Base-by-base conservation (phyloP, 2,113 vertebrate species). In the Benitochromis conjunctus region DNA sequence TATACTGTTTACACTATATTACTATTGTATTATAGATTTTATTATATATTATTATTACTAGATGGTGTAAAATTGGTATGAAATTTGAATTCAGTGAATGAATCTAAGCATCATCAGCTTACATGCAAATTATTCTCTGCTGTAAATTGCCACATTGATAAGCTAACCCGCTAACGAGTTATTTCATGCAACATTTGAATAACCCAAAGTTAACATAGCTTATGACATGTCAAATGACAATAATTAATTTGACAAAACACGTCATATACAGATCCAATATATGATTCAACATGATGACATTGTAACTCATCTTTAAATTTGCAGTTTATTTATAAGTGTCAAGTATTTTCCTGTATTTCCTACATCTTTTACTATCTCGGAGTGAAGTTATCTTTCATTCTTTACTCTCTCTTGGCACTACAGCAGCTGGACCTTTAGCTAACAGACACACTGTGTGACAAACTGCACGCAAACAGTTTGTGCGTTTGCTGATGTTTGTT, bases 261-360 rank as follows among this genome's bases (percentile, higher is more conserved):
- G 5, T 62, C 58, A n/a, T 11, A 19, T 36, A n/a, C 19, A 36
- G 18, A 36, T 62, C 31, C 18, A 62, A 62, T 36, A 3, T 62
- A 62, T n/a, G 58, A 62, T 36, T 62, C 34, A 62, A 19, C 5
- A 0, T 1, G 0, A 0, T 34, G 29, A 19, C 34, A 62, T 1
- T 34, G 16, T 9, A 6, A 34, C 0, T 36, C n/a, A 36, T 7
- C 5, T 64, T 36, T 64, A 64, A 64, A 64, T 62, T 4, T 60
- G 3, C 14, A 60, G 57, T 60, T 60, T 60, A 18, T 60, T 60
- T 60, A 0, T 60, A 31, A 31, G 26, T 18, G 14, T 34, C 57
- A 60, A 31, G 14, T 18, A 60, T 31, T 31, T n/a, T 1, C 31
- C 60, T 34, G 29, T 60, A 29, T 60, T 34, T 34, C 9, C 34